phyloP scores from a whole-genome alignment of 2,113 vertebrate species.

The Microtus richardsoni region DNA sequence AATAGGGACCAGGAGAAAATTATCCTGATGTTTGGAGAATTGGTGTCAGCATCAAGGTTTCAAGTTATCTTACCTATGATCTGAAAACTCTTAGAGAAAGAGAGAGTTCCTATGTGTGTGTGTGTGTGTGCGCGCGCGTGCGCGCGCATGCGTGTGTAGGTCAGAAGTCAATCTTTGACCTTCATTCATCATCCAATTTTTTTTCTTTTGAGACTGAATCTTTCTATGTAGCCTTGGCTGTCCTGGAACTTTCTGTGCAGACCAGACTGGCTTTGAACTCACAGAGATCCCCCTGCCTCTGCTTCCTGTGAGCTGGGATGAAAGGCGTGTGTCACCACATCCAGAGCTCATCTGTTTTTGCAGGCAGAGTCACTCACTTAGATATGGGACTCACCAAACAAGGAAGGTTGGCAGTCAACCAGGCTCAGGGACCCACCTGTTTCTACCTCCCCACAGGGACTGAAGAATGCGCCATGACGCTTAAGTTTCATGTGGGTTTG shows the following conservation, averaged over 20 bases:
- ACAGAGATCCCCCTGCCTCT: neutral
- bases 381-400: neutral
- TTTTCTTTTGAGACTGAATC: neutral
- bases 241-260: neutral
- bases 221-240: neutral
- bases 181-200: neutral
- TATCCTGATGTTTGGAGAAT: neutral
- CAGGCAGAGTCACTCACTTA: neutral
- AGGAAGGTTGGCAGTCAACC: neutral
- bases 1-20: neutral
- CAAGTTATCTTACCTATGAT: neutral
- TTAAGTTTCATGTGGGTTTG: neutral
- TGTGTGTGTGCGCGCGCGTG: no score
- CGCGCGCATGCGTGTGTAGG: neutral
- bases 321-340: neutral
- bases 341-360: neutral
- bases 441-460: neutral
- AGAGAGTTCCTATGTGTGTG: no score
- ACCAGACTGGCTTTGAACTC: neutral
- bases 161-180: neutral
- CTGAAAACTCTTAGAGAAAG: neutral
- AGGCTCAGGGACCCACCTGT: neutral
- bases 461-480: accelerated
- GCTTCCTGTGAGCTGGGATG: neutral
- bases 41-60: neutral